A percentile compares a stretch with the other conserved stretches of the same genome.
phyloP scores from a whole-genome alignment of 2,888 invertebrate genomes.

The Drepanosiphum platanoidis region DNA sequence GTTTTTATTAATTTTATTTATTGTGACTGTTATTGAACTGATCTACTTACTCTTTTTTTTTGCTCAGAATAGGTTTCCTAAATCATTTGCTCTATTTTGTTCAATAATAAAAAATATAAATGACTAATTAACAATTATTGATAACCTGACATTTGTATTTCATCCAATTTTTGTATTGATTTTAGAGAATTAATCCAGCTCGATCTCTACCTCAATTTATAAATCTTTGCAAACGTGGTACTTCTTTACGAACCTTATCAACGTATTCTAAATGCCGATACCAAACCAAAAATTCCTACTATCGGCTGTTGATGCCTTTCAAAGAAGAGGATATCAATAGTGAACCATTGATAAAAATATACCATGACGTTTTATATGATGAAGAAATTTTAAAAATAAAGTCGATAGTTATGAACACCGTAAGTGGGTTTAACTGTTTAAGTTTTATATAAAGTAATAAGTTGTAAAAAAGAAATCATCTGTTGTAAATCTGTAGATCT shows the following conservation, averaged over 20 bases:
- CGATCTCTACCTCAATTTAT: no score
- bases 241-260: not conserved
- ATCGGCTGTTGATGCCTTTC: constrained; percentile 31
- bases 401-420: not conserved
- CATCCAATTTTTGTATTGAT: not conserved
- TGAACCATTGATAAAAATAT: constrained; percentile 23
- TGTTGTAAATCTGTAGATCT: no score
- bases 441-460: not conserved
- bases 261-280: constrained; percentile 18
- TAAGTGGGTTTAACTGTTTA: not conserved
- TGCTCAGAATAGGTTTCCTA: no score
- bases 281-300: constrained; percentile 24
- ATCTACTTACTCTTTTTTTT: no score
- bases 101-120: no score
- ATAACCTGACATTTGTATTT: no score
- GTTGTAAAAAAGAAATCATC: no score
- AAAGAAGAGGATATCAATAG: constrained; percentile 30
- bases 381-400: constrained; percentile 30
- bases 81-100: no score
- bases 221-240: not conserved
- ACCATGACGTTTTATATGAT: constrained; percentile 42
- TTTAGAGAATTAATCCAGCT: not conserved
- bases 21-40: no score
- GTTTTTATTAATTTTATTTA: no score
- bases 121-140: no score